Evolutionary conservation across 1,140 invertebrate species (phyloP).

Genomic region (Drosophila lini): DNA sequence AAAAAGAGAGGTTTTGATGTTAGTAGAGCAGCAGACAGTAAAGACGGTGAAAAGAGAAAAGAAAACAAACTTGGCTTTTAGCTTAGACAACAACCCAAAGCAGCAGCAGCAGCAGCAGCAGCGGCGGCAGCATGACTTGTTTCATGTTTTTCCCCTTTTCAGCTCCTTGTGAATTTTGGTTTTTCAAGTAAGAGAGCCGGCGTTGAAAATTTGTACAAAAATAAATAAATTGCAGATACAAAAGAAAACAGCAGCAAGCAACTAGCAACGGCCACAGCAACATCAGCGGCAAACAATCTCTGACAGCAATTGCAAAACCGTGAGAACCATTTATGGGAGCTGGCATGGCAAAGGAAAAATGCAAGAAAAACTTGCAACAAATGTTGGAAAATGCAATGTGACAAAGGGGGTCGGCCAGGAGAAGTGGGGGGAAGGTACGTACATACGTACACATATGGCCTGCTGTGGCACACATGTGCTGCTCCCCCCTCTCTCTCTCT

Average conservation of each 20-base stretch:
- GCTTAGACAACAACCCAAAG: constrained; percentile 32
- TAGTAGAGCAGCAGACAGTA: constrained; percentile 49
- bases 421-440: not conserved
- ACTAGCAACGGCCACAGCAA: constrained; percentile 14
- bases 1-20: constrained; percentile 45
- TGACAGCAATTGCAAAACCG: constrained; percentile 70
- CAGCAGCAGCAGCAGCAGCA: not conserved
- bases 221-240: constrained; percentile 49
- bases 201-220: constrained; percentile 59
- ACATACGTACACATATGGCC: constrained; percentile 40
- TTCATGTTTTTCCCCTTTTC: constrained; percentile 31
- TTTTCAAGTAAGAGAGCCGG: constrained; percentile 39
- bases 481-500: constrained; percentile 3
- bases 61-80: constrained; percentile 29
- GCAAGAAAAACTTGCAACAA: constrained; percentile 76
- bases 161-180: constrained; percentile 29
- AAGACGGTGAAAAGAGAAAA: constrained; percentile 39
- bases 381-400: constrained; percentile 75
- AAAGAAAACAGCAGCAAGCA: constrained; percentile 31
- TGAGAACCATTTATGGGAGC: constrained; percentile 78
- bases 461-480: constrained; percentile 64
- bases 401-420: constrained; percentile 27
- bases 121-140: constrained; percentile 20
- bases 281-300: constrained; percentile 44
- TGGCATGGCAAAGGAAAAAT: constrained; percentile 62